Percentiles rank a stretch among this genome's conserved stretches.
Conservation (phyloP, 2,888 invertebrate genomes). For the Sialis lutaria region DNA sequence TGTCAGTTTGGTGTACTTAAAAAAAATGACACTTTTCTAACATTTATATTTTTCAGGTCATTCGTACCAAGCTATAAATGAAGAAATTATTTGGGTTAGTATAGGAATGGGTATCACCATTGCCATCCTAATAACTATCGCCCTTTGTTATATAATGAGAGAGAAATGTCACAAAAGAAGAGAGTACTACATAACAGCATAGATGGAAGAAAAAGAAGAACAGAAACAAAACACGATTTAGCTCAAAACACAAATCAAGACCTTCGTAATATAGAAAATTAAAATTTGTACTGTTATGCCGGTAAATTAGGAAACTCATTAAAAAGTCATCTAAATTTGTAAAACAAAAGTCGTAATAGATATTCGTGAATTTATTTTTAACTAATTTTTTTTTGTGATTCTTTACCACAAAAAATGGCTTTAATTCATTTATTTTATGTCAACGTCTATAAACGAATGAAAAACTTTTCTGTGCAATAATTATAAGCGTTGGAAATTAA, state of each 20-base stretch:
- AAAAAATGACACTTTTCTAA: not conserved
- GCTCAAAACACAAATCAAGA: not conserved
- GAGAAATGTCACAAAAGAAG: conserved; percentile 65
- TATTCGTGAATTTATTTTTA: no score
- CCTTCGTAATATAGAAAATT: not conserved
- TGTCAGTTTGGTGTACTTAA: no score
- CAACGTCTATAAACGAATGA: no score
- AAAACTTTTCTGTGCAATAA: no score
- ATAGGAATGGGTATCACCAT: conserved; percentile 76
- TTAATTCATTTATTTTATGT: no score
- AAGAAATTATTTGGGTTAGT: conserved; percentile 79
- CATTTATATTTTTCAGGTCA: conserved; percentile 37
- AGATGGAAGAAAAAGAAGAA: conserved; percentile 23
- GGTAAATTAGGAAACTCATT: no score
- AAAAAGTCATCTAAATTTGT: no score
- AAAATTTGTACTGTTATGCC: no score
- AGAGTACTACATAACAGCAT: conserved; percentile 55
- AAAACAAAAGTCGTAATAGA: no score
- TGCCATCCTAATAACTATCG: conserved; percentile 62
- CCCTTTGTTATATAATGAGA: conserved; percentile 62
- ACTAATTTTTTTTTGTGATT: no score
- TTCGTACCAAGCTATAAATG: conserved; percentile 69
- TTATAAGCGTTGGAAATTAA: no score
- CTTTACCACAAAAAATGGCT: no score
- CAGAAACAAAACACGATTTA: not conserved